Evolutionary conservation across 2,888 invertebrate species (phyloP).

Genomic region (Sturmia bella): DNA sequence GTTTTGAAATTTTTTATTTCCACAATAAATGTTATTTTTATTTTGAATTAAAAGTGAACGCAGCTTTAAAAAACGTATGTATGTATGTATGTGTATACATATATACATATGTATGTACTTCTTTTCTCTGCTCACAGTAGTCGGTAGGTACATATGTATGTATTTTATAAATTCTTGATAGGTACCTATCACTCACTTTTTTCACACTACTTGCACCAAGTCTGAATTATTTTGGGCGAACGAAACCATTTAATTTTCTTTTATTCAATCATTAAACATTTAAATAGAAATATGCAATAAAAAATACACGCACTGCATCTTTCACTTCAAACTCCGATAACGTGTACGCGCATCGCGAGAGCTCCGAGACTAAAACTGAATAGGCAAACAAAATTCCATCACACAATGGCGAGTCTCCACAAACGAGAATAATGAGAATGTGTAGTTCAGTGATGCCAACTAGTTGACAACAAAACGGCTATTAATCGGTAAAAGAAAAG

Average conservation of each 20-base stretch:
- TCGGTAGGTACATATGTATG: too few relatives aligned
- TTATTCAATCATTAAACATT: slow-evolving; percentile 43
- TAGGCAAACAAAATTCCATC: slow-evolving; percentile 53
- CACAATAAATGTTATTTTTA: slow-evolving; percentile 12
- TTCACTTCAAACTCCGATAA: slow-evolving; percentile 46
- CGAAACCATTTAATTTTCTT: slow-evolving; percentile 59
- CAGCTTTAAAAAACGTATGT: too few relatives aligned
- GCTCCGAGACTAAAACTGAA: slow-evolving; percentile 60
- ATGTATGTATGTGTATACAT: too few relatives aligned
- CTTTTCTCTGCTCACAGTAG: slow-evolving; percentile 26
- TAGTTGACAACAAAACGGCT: too few relatives aligned
- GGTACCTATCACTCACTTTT: slow-evolving; percentile 49
- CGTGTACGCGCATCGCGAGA: slow-evolving; percentile 62
- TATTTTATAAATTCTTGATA: slow-evolving; percentile 38
- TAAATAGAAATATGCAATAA: slow-evolving; percentile 30
- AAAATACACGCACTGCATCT: slow-evolving; percentile 56
- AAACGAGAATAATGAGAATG: slow-evolving; percentile 12
- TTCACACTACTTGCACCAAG: slow-evolving; percentile 35
- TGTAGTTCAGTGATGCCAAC: too few relatives aligned
- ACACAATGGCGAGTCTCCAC: slow-evolving; percentile 42
- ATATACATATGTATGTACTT: slow-evolving; percentile 24
- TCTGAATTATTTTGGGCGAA: slow-evolving; percentile 57
- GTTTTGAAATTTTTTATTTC: slow-evolving; percentile 21
- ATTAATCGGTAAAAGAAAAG: too few relatives aligned
- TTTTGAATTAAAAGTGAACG: slow-evolving; percentile 44